Evolutionary conservation across 37 sponge, comb jelly and placozoan genomes (phyloP).

Genomic region (Oscarella lobularis): DNA sequence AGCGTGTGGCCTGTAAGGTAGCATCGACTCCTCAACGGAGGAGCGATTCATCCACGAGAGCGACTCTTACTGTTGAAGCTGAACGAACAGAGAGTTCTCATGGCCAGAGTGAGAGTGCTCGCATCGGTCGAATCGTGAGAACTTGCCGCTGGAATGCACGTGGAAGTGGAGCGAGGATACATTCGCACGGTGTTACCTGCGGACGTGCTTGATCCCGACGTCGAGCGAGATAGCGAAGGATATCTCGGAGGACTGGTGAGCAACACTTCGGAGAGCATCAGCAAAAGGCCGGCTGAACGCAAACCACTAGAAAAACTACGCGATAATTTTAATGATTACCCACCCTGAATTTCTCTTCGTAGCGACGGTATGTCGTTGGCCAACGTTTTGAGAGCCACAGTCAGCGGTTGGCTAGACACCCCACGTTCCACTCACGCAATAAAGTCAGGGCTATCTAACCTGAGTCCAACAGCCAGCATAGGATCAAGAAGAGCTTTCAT

Average conservation of each 20-base stretch:
- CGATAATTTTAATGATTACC: not conserved
- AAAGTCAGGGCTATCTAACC: not conserved
- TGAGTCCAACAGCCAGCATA: constrained; percentile 52
- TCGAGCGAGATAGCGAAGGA: no score
- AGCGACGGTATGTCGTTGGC: constrained; percentile 39
- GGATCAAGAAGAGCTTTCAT: constrained; percentile 41
- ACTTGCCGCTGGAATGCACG: no score
- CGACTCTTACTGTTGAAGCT: constrained; percentile 43
- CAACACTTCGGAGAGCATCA: constrained; percentile 58
- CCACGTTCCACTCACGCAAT: not conserved
- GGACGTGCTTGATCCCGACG: no score
- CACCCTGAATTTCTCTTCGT: constrained; percentile 56
- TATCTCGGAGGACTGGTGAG: constrained; percentile 34
- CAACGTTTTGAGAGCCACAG: constrained; percentile 34
- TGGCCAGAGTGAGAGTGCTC: constrained; percentile 46
- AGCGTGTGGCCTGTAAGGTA: constrained; percentile 38
- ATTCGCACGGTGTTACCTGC: no score
- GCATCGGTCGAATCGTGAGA: no score
- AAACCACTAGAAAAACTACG: not conserved
- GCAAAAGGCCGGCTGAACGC: constrained; percentile 50
- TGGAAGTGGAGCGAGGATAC: no score
- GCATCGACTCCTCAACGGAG: not conserved
- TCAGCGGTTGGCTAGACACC: constrained; percentile 25
- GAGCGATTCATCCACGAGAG: not conserved
- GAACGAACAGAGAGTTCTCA: constrained; percentile 70